Evolutionary conservation across 2,113 vertebrate species (phyloP), one percentile per base, ranked within the genome.

Genomic region (Hydrolagus affinis): DNA sequence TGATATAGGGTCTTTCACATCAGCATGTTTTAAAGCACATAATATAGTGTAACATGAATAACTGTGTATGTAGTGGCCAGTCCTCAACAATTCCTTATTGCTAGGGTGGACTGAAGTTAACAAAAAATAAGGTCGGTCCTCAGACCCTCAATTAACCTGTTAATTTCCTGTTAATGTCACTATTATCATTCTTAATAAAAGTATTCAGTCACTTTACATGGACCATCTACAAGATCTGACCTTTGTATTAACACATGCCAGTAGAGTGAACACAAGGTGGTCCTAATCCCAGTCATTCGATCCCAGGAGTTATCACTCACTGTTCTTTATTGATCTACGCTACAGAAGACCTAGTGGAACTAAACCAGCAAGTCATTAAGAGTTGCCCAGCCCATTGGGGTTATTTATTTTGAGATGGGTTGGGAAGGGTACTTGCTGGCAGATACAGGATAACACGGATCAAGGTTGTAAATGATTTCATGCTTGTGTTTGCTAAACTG

Each of bases 301-400:
- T 90, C 88, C 88, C 89, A 91, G 88, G 88, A 89, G 87, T 88
- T 88, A 87, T 89, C 88, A 87, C 88, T 89, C 86, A 89, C 89
- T 90, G 90, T 89, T 90, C 89, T 88, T 91, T 88, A 90, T 89
- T 89, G 87, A 88, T 90, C 62, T 75, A 88, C 87, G 87, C 88
- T 89, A 62, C 60, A 28, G 60, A 21, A 25, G 21, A 66, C 21
- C 6, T 11, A 83, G 21, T 11, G 25, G 3, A 12, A 68, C 14
- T 28, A 83, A 83, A 64, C 25, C 78, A 60, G 7, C 1, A 21
- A 28, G 62, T 32, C 62, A 66, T 32, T 66, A 83, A 83, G 60
- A 68, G 62, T 66, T 83, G 28, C 62, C 17, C 62, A 21, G 78
- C 62, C 17, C 44, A 30, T 83, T 25, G 66, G 8, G 14, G 32